A percentile compares a stretch with the other conserved stretches of the same genome.
phyloP scores from a whole-genome alignment of 2,113 vertebrate species.

The Craseonycteris thonglongyai region DNA sequence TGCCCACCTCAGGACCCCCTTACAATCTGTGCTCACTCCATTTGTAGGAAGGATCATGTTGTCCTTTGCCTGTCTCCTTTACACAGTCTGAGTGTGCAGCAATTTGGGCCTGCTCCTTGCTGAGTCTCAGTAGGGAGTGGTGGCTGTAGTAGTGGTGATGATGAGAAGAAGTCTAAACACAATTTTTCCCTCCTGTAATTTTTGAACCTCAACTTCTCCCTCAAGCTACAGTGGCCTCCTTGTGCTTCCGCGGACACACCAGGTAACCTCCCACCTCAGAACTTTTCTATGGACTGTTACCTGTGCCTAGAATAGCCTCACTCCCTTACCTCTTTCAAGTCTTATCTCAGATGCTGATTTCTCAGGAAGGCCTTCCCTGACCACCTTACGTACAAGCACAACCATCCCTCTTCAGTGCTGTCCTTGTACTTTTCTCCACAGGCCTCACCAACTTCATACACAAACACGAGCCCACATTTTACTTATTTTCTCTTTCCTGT shows the following conservation, averaged over 20 bases:
- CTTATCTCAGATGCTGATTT: background rate
- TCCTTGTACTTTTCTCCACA: background rate
- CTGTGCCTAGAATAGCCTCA: no score
- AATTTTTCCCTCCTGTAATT: background rate
- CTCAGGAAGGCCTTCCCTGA: background rate
- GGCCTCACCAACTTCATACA: background rate
- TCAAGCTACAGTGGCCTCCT: background rate
- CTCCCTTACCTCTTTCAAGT: background rate
- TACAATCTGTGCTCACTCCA: background rate
- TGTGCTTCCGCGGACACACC: background rate
- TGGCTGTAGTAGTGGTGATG: fast-evolving
- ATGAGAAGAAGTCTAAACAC: background rate
- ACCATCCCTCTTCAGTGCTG: fast-evolving
- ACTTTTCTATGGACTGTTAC: background rate
- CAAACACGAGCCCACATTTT: background rate
- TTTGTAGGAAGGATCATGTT: background rate
- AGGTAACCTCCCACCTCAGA: background rate
- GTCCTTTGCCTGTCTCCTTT: background rate
- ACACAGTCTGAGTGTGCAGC: background rate
- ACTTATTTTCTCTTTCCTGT: background rate
- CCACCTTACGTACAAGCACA: background rate
- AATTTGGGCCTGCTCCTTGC: fast-evolving
- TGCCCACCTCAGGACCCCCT: background rate
- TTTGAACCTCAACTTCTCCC: background rate
- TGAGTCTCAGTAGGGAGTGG: no score